phyloP scores from a whole-genome alignment of 2,888 invertebrate species.

The Stenodema calcarata region DNA sequence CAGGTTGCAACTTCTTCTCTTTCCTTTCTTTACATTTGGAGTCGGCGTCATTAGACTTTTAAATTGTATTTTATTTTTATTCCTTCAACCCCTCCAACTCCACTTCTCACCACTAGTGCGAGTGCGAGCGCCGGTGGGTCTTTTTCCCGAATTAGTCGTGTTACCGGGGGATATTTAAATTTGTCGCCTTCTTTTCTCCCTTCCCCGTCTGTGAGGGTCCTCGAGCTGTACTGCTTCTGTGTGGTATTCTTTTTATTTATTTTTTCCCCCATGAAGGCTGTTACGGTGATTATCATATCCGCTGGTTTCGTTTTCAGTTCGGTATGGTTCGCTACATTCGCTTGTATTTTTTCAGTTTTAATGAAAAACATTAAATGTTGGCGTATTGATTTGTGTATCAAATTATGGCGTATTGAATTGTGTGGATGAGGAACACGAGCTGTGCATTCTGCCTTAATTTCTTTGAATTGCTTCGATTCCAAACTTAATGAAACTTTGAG shows the following conservation, averaged over 20 bases:
- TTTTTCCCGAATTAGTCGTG: conserved; percentile 48
- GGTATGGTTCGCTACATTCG: no score
- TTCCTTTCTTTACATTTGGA: conserved; percentile 46
- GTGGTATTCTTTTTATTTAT: background rate
- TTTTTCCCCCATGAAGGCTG: background rate
- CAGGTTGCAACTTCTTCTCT: conserved; percentile 48
- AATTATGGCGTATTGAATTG: no score
- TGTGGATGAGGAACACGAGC: no score
- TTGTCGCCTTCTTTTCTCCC: background rate
- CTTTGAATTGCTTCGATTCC: no score
- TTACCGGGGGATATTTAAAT: conserved; percentile 49
- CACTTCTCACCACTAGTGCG: no score
- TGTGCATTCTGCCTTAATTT: no score
- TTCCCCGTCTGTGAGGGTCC: background rate
- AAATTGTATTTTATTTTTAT: conserved; percentile 35
- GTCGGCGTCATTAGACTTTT: conserved; percentile 51
- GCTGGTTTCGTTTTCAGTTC: background rate
- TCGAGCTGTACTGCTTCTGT: no score
- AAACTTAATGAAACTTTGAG: no score
- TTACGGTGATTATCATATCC: background rate
- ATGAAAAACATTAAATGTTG: no score
- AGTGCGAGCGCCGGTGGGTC: background rate
- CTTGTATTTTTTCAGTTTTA: no score
- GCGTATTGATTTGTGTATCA: no score
- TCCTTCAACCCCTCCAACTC: background rate